These are phyloP conservation scores for Chrysopa pallens DNA, from an alignment of 1,140 invertebrate genomes.

Conservation along the genomic window DNA sequence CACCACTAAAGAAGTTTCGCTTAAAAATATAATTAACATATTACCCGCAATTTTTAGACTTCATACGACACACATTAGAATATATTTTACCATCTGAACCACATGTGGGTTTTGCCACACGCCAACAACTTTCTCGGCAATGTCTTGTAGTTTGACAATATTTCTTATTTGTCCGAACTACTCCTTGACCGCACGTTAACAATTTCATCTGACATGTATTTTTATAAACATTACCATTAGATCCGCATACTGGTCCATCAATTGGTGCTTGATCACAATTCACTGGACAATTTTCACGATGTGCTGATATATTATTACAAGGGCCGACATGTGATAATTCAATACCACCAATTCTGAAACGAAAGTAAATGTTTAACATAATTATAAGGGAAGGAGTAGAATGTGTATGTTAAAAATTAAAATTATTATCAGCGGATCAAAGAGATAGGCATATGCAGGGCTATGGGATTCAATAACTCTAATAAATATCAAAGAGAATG, in stretches of 20 bases:
- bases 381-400: too few relatives aligned
- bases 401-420: too few relatives aligned
- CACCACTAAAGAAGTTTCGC: too few relatives aligned
- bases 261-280: constrained; percentile 64
- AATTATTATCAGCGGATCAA: too few relatives aligned
- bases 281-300: constrained; percentile 72
- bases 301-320: constrained; percentile 74
- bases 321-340: constrained; percentile 61
- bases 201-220: constrained; percentile 87
- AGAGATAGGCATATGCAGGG: too few relatives aligned
- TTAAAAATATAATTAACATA: too few relatives aligned
- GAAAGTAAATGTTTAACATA: too few relatives aligned
- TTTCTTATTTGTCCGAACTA: constrained; percentile 66
- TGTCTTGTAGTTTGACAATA: constrained; percentile 82
- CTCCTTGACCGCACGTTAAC: constrained; percentile 72
- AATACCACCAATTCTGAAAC: constrained; percentile 29
- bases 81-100: constrained; percentile 83
- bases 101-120: constrained; percentile 75
- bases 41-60: constrained; percentile 79
- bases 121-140: constrained; percentile 77
- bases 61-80: constrained; percentile 83
- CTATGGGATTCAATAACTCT: too few relatives aligned
- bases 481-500: too few relatives aligned
- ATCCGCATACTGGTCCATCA: constrained; percentile 79
- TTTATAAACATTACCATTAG: constrained; percentile 82